These are phyloP conservation scores for Pseudochirops cupreus DNA, from an alignment of 2,797 vertebrate genomes.

Conservation along the genomic window DNA sequence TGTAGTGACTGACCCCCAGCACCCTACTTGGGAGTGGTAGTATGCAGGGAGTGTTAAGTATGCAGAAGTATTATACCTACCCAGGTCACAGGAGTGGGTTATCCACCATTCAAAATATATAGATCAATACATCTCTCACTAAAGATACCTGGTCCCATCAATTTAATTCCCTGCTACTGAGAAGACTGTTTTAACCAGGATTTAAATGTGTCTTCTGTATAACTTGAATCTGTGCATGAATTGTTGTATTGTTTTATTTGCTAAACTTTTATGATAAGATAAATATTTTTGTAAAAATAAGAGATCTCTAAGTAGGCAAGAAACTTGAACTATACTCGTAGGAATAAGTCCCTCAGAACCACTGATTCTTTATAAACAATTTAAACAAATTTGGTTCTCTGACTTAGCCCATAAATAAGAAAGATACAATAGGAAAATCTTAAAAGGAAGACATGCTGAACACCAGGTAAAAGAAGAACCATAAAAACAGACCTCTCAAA, in stretches of 20 bases:
- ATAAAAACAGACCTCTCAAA: not conserved
- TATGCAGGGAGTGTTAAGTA: not conserved
- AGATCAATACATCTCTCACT: not conserved
- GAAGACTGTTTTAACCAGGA: not conserved
- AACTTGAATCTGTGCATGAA: not conserved
- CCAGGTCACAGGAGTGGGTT: not conserved
- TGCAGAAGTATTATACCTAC: not conserved
- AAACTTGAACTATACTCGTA: not conserved
- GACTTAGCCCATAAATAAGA: not conserved
- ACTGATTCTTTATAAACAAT: not conserved
- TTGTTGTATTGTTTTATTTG: not conserved
- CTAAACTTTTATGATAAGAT: not conserved
- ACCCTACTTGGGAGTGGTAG: not conserved
- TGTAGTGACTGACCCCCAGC: not conserved
- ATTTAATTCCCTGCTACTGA: not conserved
- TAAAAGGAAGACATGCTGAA: no score
- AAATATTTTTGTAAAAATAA: not conserved
- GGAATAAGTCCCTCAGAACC: not conserved
- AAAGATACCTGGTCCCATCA: not conserved
- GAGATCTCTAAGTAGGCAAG: not conserved
- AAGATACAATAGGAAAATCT: not conserved
- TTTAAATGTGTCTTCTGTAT: not conserved
- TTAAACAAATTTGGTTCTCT: not conserved
- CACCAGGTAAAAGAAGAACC: not conserved
- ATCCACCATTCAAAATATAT: not conserved